These are phyloP conservation scores for Spisula subtruncata DNA, from an alignment of 2,888 invertebrate species.

Conservation along the genomic window DNA sequence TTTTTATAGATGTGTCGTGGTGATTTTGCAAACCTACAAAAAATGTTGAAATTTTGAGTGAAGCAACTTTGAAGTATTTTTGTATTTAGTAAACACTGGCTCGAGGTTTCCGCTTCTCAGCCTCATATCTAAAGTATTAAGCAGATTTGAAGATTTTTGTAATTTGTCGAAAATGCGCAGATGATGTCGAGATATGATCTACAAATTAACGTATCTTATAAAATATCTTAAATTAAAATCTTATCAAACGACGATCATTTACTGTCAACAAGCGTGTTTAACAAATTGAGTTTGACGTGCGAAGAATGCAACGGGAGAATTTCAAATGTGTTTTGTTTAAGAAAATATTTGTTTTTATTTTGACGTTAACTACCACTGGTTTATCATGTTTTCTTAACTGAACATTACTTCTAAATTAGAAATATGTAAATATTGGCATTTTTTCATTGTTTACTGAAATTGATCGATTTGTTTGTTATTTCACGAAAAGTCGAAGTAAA, in stretches of 20 bases:
- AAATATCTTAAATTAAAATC: slow-evolving; percentile 28
- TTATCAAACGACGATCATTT: neutral
- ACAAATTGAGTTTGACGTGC: slow-evolving; percentile 7
- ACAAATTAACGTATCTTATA: slow-evolving; percentile 10
- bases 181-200: neutral
- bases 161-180: neutral
- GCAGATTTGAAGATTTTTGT: neutral
- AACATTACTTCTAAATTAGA: slow-evolving; percentile 17
- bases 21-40: neutral
- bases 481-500: neutral
- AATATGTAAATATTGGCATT: slow-evolving; percentile 38
- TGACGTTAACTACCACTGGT: neutral
- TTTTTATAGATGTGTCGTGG: too few relatives aligned
- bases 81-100: neutral
- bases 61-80: neutral
- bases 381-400: neutral
- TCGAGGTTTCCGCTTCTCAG: neutral
- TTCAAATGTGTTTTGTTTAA: slow-evolving; percentile 5
- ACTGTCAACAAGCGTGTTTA: slow-evolving; percentile 1
- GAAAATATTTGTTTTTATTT: slow-evolving; percentile 1
- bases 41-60: neutral
- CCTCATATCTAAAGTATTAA: neutral
- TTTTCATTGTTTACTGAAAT: slow-evolving; percentile 34
- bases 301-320: slow-evolving; percentile 7
- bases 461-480: slow-evolving; percentile 19